These are phyloP conservation scores for Parapristionchus giblindavisi DNA, from an alignment of 2,888 invertebrate species.

Conservation along the genomic window DNA sequence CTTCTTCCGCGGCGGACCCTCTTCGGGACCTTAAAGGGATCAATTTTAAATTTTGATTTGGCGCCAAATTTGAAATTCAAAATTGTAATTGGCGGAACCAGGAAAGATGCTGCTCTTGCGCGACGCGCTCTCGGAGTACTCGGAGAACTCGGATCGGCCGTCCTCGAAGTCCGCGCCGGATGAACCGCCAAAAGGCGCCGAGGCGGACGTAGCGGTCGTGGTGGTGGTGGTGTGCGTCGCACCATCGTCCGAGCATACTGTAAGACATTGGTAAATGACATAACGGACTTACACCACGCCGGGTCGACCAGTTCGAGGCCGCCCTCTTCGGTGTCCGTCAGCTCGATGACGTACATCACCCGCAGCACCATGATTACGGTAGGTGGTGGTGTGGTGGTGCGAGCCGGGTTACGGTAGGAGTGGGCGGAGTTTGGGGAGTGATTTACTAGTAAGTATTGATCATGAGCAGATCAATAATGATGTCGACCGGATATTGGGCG, in stretches of 20 bases:
- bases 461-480: slow-evolving; percentile 13
- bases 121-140: slow-evolving; percentile 65
- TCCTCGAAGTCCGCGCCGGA: slow-evolving; percentile 50
- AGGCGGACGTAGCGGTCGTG: slow-evolving; percentile 55
- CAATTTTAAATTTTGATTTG: background rate
- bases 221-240: slow-evolving; percentile 49
- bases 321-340: slow-evolving; percentile 68
- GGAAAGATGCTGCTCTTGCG: slow-evolving; percentile 59
- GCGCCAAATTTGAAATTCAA: background rate
- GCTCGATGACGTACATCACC: slow-evolving; percentile 67
- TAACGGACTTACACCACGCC: slow-evolving; percentile 66
- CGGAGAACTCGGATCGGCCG: slow-evolving; percentile 66
- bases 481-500: slow-evolving; percentile 12
- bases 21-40: slow-evolving; percentile 67
- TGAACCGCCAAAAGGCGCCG: slow-evolving; percentile 17
- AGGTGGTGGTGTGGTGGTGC: slow-evolving; percentile 26
- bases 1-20: slow-evolving; percentile 70
- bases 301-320: slow-evolving; percentile 70
- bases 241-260: slow-evolving; percentile 54
- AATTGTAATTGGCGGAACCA: slow-evolving; percentile 38
- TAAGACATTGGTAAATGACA: slow-evolving; percentile 45
- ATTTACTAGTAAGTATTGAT: background rate
- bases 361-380: slow-evolving; percentile 62
- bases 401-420: slow-evolving; percentile 7
- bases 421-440: background rate